Evolutionary conservation across 2,888 invertebrate genomes (phyloP).

Genomic region (Rutpela maculata): DNA sequence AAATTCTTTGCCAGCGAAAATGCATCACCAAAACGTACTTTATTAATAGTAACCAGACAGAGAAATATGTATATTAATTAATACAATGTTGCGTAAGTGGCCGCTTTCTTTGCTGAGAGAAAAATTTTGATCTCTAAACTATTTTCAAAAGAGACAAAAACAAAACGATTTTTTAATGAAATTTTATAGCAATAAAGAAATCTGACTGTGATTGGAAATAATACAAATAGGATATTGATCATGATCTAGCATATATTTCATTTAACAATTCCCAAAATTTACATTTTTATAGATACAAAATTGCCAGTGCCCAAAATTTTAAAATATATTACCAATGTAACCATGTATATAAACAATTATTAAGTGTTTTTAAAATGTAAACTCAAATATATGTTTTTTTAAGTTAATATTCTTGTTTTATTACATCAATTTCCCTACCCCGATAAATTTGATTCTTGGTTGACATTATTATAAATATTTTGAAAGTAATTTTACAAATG

Average conservation of each 20-base stretch:
- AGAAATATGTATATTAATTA: too few species aligned
- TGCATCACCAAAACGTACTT: too few species aligned
- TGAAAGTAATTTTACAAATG: too few species aligned
- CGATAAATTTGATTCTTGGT: neutral
- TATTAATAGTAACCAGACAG: too few species aligned
- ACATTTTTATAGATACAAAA: neutral
- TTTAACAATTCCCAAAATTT: slow-evolving; percentile 3
- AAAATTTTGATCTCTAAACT: neutral
- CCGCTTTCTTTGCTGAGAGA: too few species aligned
- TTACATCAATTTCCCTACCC: neutral
- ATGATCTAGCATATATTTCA: neutral
- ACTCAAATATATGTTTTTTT: slow-evolving; percentile 32
- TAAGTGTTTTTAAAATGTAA: slow-evolving; percentile 28
- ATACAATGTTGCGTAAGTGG: too few species aligned
- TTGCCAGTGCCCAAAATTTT: neutral
- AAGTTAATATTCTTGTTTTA: neutral
- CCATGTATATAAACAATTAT: slow-evolving; percentile 24
- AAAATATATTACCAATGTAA: slow-evolving; percentile 9
- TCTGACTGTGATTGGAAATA: too few species aligned
- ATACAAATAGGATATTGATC: too few species aligned
- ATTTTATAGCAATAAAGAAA: too few species aligned
- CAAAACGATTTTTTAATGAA: too few species aligned
- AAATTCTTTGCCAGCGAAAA: too few species aligned
- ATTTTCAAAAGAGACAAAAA: too few species aligned
- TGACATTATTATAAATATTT: neutral